phyloP scores from a whole-genome alignment of 2,113 vertebrate species.

The Passer montanus region DNA sequence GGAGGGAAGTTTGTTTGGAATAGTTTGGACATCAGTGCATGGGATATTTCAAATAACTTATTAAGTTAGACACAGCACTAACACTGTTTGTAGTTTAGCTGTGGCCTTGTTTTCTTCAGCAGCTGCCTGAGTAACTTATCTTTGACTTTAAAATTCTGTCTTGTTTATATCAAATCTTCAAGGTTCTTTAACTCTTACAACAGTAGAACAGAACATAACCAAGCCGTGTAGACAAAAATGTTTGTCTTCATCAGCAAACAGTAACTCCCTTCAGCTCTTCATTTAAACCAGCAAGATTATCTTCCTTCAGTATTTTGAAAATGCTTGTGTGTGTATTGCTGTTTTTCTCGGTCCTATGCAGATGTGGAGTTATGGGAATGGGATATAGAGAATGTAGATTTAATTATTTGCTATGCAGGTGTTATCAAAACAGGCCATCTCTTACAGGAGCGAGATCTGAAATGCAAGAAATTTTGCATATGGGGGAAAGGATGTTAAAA shows the following conservation, averaged over 20 bases:
- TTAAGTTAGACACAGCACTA: constrained; percentile 45
- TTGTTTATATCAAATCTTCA: constrained; percentile 25
- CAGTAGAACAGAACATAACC: background rate
- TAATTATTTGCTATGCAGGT: background rate
- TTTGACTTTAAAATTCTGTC: constrained; percentile 5
- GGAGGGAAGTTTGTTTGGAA: constrained; percentile 6
- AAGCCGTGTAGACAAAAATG: background rate
- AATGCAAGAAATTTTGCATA: background rate
- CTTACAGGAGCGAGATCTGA: background rate
- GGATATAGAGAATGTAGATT: background rate
- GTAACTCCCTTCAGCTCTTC: background rate
- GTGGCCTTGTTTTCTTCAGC: constrained; percentile 5
- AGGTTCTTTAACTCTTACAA: constrained; percentile 23
- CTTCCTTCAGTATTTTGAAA: background rate
- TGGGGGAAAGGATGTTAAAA: background rate
- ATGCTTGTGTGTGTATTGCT: background rate
- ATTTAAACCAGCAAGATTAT: background rate
- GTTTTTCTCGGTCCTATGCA: background rate
- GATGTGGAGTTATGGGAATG: background rate
- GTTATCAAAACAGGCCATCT: background rate
- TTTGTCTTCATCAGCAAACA: background rate
- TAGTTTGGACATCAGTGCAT: background rate
- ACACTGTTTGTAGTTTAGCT: background rate
- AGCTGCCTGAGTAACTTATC: constrained; percentile 42
- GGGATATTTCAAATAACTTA: constrained; percentile 22